These are phyloP conservation scores for Bombycilla garrulus DNA, from an alignment of 2,113 vertebrate genomes.

Conservation along the genomic window DNA sequence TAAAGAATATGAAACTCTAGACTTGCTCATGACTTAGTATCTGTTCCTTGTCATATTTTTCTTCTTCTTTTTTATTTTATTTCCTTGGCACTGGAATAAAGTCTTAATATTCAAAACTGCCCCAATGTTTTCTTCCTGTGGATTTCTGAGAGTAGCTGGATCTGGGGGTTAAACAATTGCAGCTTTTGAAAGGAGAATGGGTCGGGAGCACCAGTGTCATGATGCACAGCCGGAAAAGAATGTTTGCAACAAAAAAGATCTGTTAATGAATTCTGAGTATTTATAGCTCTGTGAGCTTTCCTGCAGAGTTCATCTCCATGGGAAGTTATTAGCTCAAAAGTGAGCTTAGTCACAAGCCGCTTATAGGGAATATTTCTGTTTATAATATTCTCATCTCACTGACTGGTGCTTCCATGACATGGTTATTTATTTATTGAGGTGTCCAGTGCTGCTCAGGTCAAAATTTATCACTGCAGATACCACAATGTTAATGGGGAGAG, in stretches of 20 bases:
- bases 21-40: not conserved
- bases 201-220: slow-evolving; percentile 30
- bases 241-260: slow-evolving; percentile 52
- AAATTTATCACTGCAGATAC: not conserved
- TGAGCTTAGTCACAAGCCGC: slow-evolving; percentile 55
- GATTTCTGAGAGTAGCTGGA: not conserved
- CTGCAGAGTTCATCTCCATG: slow-evolving; percentile 51
- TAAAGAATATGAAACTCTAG: not conserved
- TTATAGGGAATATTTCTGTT: slow-evolving; percentile 59
- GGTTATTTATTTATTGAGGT: not conserved
- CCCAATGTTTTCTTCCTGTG: slow-evolving; percentile 49
- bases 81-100: not conserved
- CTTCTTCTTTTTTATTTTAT: not conserved
- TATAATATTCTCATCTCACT: slow-evolving; percentile 21
- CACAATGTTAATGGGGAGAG: not conserved
- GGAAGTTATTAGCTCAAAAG: slow-evolving; percentile 65
- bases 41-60: not conserved
- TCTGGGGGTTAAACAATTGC: slow-evolving; percentile 43
- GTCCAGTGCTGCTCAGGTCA: not conserved
- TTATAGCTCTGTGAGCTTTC: slow-evolving; percentile 61
- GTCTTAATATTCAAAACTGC: not conserved
- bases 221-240: slow-evolving; percentile 47
- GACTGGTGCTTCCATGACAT: not conserved
- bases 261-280: slow-evolving; percentile 65
- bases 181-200: slow-evolving; percentile 45